Percentiles rank a stretch among this genome's conserved stretches.
Evolutionary conservation across 37 sponge, comb jelly and placozoan species (phyloP).

Genomic region (Ianthella basta): DNA sequence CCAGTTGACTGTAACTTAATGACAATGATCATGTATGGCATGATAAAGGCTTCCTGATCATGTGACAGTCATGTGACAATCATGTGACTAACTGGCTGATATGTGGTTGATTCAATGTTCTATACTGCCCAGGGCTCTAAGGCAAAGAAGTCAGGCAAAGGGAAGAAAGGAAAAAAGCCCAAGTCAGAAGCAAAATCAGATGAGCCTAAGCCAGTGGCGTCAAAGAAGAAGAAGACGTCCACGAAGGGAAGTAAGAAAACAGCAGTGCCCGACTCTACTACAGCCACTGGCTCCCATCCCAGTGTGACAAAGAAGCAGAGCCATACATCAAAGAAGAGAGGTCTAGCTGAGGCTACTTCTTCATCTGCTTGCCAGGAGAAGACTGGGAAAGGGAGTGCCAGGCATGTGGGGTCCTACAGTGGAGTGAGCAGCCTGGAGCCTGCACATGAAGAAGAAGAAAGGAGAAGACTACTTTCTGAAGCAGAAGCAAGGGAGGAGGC

Average conservation of each 20-base stretch:
- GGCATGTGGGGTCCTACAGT: too few relatives aligned
- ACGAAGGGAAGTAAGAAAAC: not conserved
- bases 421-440: conserved; percentile 9
- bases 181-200: not conserved
- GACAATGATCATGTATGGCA: too few relatives aligned
- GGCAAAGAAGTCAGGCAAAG: not conserved
- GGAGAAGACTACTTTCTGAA: too few relatives aligned
- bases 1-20: too few relatives aligned
- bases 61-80: not conserved
- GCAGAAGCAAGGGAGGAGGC: conserved; percentile 28
- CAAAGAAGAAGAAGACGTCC: not conserved
- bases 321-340: not conserved
- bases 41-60: too few relatives aligned
- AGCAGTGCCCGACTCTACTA: not conserved
- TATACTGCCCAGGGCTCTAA: not conserved
- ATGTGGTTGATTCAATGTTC: too few relatives aligned
- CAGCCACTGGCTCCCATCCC: not conserved
- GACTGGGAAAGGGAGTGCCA: too few relatives aligned
- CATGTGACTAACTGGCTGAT: not conserved
- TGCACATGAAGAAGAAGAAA: not conserved
- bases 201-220: not conserved
- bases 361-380: too few relatives aligned
- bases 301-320: not conserved
- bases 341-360: not conserved
- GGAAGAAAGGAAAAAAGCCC: conserved; percentile 2